A percentile compares a stretch with the other conserved stretches of the same genome.
These are phyloP conservation scores for Calidris pugnax DNA, from an alignment of 2,113 vertebrate genomes.

Conservation along the genomic window DNA sequence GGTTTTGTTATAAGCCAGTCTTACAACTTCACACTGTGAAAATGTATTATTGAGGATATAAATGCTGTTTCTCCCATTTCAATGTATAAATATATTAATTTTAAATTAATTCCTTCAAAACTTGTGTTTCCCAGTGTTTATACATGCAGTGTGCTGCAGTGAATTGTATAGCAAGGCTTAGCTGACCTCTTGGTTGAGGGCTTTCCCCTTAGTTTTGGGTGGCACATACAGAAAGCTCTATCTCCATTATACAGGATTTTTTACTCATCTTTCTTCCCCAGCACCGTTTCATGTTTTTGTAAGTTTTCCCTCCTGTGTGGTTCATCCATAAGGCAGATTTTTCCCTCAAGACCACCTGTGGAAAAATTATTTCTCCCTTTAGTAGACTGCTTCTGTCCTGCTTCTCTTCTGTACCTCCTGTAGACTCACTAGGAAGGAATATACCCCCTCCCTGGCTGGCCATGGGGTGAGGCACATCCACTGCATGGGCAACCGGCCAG, in stretches of 20 bases:
- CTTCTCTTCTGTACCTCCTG: neutral
- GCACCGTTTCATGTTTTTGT: neutral
- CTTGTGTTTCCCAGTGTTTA: neutral
- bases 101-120: neutral
- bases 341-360: neutral
- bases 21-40: neutral
- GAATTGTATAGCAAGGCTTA: neutral
- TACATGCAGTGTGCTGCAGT: neutral
- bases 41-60: neutral
- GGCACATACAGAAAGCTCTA: neutral
- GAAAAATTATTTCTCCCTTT: neutral
- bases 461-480: fast-evolving
- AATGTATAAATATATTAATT: neutral
- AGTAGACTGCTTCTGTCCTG: neutral
- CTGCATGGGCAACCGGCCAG: fast-evolving
- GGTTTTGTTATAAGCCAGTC: neutral
- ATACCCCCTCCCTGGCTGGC: fast-evolving
- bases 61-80: neutral
- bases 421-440: neutral
- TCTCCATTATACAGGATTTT: neutral
- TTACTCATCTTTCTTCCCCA: neutral
- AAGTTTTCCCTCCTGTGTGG: neutral
- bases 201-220: neutral
- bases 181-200: neutral
- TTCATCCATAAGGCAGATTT: neutral